These are phyloP conservation scores for Malurus melanocephalus DNA, from an alignment of 2,113 vertebrate species.

Conservation along the genomic window DNA sequence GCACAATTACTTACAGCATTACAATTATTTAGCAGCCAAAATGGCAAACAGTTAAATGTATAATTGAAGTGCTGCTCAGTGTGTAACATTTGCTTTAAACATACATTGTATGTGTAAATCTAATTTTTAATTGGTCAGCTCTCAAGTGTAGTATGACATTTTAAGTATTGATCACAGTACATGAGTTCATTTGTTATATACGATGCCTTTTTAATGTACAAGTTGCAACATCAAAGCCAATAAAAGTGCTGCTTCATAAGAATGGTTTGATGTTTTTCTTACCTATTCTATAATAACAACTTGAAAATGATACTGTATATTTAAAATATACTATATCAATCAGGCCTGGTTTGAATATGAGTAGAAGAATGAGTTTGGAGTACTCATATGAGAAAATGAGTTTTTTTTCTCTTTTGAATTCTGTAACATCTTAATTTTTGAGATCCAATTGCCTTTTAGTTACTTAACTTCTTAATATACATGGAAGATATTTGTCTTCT, in stretches of 20 bases:
- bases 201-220: slow-evolving; percentile 75
- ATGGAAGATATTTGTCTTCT: slow-evolving; percentile 8
- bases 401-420: slow-evolving; percentile 43
- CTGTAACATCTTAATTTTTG: slow-evolving; percentile 10
- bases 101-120: slow-evolving; percentile 54
- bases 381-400: slow-evolving; percentile 35
- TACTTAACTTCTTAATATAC: slow-evolving; percentile 11
- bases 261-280: slow-evolving; percentile 77
- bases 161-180: slow-evolving; percentile 43
- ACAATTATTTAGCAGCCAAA: slow-evolving; percentile 55
- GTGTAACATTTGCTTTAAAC: slow-evolving; percentile 52
- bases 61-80: slow-evolving; percentile 59
- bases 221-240: slow-evolving; percentile 80
- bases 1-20: slow-evolving; percentile 57
- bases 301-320: not conserved
- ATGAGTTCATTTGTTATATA: slow-evolving; percentile 53
- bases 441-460: slow-evolving; percentile 28
- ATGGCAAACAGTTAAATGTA: slow-evolving; percentile 37
- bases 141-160: slow-evolving; percentile 57
- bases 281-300: not conserved
- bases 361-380: slow-evolving; percentile 54
- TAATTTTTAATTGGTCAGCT: slow-evolving; percentile 48
- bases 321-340: slow-evolving; percentile 60
- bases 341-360: slow-evolving; percentile 76
- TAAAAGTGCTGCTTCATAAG: slow-evolving; percentile 71